Percentiles rank a stretch among this genome's conserved stretches.
Conservation (phyloP, 1,140 invertebrate genomes). For the Polypedilum vanderplanki region DNA sequence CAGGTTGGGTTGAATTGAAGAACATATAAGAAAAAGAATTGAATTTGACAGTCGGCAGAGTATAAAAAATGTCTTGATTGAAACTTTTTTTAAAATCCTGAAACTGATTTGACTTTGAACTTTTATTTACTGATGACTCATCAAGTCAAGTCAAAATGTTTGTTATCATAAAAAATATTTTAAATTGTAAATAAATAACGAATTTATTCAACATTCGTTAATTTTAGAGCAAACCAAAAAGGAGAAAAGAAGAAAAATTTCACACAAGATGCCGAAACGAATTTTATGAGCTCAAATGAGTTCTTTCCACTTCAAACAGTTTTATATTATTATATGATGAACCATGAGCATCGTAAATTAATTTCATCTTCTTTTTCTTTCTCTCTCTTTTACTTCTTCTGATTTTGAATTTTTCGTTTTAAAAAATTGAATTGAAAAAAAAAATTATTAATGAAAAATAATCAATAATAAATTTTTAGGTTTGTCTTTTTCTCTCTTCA, state of each 20-base stretch:
- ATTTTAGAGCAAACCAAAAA: too few relatives aligned
- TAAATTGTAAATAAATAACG: too few relatives aligned
- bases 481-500: not conserved
- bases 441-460: conserved; percentile 27
- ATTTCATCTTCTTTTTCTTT: conserved; percentile 4
- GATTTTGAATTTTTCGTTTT: not conserved
- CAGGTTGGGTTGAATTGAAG: too few relatives aligned
- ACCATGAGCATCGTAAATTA: conserved; percentile 17
- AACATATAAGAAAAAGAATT: too few relatives aligned
- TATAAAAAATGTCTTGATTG: too few relatives aligned
- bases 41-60: too few relatives aligned
- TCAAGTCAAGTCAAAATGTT: too few relatives aligned
- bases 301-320: conserved; percentile 12
- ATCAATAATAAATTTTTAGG: not conserved
- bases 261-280: conserved; percentile 9
- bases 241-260: not conserved
- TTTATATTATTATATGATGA: not conserved
- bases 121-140: too few relatives aligned
- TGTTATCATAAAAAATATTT: too few relatives aligned
- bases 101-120: too few relatives aligned
- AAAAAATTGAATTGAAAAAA: not conserved
- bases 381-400: not conserved
- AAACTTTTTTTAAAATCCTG: too few relatives aligned
- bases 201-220: too few relatives aligned
- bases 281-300: conserved; percentile 18